Evolutionary conservation across 2,888 invertebrate species (phyloP).

Genomic region (Erebia aethiops): DNA sequence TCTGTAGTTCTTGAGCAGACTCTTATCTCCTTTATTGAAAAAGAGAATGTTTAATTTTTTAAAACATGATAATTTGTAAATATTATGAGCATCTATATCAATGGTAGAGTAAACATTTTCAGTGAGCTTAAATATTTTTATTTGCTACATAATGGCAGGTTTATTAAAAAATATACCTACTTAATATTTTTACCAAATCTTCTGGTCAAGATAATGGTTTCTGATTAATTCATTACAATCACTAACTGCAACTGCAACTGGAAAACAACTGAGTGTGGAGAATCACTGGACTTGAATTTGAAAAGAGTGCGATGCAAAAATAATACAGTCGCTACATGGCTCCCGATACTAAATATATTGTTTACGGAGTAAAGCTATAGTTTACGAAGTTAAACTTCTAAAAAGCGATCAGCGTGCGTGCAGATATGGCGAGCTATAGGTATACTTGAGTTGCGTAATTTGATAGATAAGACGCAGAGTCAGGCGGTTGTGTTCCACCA

Average conservation of each 20-base stretch:
- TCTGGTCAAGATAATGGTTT: conserved; percentile 24
- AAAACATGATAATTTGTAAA: not conserved
- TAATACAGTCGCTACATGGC: no score
- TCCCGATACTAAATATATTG: not conserved
- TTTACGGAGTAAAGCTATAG: not conserved
- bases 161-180: not conserved
- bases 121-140: not conserved
- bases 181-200: not conserved
- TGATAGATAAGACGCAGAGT: conserved; percentile 28
- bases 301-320: no score
- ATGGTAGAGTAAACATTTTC: conserved; percentile 1
- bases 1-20: no score
- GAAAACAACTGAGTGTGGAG: not conserved
- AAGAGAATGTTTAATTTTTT: no score
- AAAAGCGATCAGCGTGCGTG: not conserved
- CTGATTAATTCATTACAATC: no score
- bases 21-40: no score
- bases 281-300: not conserved
- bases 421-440: not conserved
- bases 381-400: not conserved
- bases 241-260: not conserved
- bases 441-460: conserved; percentile 20
- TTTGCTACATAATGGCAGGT: not conserved
- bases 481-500: conserved; percentile 22
- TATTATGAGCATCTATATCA: conserved; percentile 3